Conservation (phyloP, 2,113 vertebrate species). For the Cardinalis cardinalis region DNA sequence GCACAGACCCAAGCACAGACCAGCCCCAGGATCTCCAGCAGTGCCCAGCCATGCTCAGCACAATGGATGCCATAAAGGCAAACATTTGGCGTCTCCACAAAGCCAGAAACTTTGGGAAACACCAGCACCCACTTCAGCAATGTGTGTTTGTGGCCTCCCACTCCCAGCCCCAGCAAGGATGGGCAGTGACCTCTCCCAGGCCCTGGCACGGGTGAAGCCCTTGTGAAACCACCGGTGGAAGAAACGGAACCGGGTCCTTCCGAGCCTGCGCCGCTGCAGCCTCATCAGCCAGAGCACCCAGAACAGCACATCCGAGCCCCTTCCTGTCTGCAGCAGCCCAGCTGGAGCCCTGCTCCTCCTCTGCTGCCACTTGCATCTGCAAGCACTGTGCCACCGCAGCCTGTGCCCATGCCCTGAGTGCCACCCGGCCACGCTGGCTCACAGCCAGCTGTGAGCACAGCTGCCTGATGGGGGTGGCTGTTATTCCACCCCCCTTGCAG, state of each 20-base stretch:
- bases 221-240: not conserved
- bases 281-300: not conserved
- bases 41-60: not conserved
- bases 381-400: not conserved
- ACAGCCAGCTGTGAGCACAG: not conserved
- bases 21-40: not conserved
- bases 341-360: not conserved
- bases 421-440: accelerated
- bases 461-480: not conserved
- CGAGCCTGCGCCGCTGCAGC: not conserved
- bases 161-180: accelerated
- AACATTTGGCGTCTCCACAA: not conserved
- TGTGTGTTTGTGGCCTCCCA: accelerated
- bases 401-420: not conserved
- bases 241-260: not conserved
- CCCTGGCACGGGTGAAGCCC: accelerated
- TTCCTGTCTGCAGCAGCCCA: not conserved
- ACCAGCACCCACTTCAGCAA: not conserved
- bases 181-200: accelerated
- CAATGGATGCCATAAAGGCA: accelerated
- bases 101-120: not conserved
- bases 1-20: not conserved
- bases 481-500: not conserved
- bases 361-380: not conserved
- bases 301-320: not conserved